These are phyloP conservation scores for Anser cygnoides DNA, from an alignment of 2,113 vertebrate genomes.

Conservation along the genomic window DNA sequence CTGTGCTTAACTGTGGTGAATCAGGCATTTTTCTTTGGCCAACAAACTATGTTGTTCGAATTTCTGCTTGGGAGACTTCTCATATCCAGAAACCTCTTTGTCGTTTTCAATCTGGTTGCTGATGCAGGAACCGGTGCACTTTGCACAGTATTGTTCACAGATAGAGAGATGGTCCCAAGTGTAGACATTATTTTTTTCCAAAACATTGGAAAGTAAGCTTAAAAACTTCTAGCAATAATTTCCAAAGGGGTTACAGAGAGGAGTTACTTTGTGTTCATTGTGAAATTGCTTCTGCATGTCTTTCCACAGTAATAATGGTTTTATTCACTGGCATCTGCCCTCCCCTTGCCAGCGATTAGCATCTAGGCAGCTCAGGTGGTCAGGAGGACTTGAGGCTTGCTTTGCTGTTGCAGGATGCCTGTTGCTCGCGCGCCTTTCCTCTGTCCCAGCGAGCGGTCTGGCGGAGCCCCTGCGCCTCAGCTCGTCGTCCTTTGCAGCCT, in stretches of 20 bases:
- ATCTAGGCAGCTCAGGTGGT: not conserved
- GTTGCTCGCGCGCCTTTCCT: not conserved
- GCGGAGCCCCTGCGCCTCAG: not conserved
- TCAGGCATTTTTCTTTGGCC: not conserved
- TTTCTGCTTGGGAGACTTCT: not conserved
- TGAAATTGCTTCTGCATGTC: not conserved
- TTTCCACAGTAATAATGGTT: not conserved
- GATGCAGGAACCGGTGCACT: not conserved
- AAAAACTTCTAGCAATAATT: slow-evolving; percentile 1
- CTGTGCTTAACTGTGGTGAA: not conserved
- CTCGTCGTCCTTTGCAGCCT: rapidly evolving
- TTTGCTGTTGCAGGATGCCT: not conserved
- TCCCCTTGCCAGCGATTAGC: not conserved
- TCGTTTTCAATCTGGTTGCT: not conserved
- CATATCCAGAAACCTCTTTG: not conserved
- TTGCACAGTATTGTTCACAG: not conserved
- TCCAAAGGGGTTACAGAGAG: not conserved
- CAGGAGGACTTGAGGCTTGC: not conserved
- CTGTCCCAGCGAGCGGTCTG: not conserved
- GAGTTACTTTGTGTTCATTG: not conserved
- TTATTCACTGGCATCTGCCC: not conserved
- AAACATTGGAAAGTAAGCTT: not conserved
- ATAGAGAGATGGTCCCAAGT: not conserved
- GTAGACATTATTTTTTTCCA: not conserved
- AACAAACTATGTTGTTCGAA: not conserved